Base-by-base conservation (phyloP, 2,113 vertebrate genomes). In the Andinoacara biseriatus region DNA sequence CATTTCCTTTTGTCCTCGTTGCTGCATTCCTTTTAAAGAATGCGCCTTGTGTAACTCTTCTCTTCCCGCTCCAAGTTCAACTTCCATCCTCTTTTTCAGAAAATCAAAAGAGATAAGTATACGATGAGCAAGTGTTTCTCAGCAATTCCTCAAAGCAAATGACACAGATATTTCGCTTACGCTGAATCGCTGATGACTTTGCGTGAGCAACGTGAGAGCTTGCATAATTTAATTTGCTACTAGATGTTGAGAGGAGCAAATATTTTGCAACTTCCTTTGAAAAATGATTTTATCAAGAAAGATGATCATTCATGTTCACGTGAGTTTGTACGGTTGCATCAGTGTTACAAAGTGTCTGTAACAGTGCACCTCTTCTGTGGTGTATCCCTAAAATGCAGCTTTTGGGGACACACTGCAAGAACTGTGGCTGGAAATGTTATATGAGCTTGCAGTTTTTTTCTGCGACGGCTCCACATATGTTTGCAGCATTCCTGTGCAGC, bases 401-500 rank as follows among this genome's bases (percentile, higher is more conserved):
- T 46, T 46, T 46, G 14, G 10, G 8, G 3, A 40, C 38, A 40
- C 17, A 7, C 17, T 18, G 49, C 49, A 52, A 33, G 46, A 15
- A 14, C 7, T 54, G 52, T 56, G 20, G 20, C 3, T 56, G 52
- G 18, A 54, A 54, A 54, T 20, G 13, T 4, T 13, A 14, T 13
- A 13, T 4, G 43, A 46, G 43, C 43, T 46, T 46, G 13, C 43
- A 46, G 13, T 46, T 46, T 13, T 14, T 46, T 13, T 14, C 13
- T 13, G 7, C 15, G 5, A 5, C 4, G 65, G 22, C 43, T 63
- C 26, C 58, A 26, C 76, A 35, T 22, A 77, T 46, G 76, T 60
- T 52, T 14, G 75, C 85, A 74, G 60, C 54, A 86, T 84, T 89
- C 69, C 82, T 78, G 78, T 62, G 61, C 77, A 33, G 60, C 77